phyloP scores from a whole-genome alignment of 2,888 invertebrate species.

The Drosophila peninsularis region DNA sequence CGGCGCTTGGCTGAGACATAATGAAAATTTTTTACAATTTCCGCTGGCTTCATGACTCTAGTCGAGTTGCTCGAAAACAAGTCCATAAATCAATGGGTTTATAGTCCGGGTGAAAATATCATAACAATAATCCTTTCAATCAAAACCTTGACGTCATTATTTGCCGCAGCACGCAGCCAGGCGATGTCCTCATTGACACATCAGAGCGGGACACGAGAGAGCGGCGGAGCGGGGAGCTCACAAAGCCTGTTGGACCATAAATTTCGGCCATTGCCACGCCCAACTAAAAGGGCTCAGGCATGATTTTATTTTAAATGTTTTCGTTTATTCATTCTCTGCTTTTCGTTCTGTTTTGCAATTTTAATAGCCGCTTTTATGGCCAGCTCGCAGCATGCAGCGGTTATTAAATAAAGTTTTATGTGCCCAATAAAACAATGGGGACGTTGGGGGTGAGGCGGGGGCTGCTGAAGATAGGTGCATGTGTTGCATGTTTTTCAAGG shows the following conservation, averaged over 20 bases:
- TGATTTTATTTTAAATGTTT: conserved; percentile 65
- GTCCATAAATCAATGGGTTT: conserved; percentile 8
- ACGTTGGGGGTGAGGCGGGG: background rate
- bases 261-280: conserved; percentile 9
- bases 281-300: conserved; percentile 24
- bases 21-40: background rate
- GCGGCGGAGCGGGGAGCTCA: background rate
- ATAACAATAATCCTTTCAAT: conserved; percentile 18
- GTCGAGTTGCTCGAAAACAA: conserved; percentile 1
- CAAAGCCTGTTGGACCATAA: conserved; percentile 31
- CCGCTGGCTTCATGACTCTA: background rate
- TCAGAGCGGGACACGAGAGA: background rate
- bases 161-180: background rate
- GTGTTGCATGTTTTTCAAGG: conserved; percentile 29
- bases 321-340: conserved; percentile 41
- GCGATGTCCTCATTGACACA: conserved; percentile 36
- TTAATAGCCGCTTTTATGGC: conserved; percentile 70
- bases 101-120: background rate
- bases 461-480: background rate
- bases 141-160: conserved; percentile 1
- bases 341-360: conserved; percentile 35
- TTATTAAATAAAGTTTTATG: conserved; percentile 76
- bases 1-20: too few species aligned
- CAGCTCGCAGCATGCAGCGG: conserved; percentile 55
- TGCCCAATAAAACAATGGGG: conserved; percentile 33